Base-by-base conservation (phyloP, 1,140 invertebrate species). In the Sitobion miscanthi region DNA sequence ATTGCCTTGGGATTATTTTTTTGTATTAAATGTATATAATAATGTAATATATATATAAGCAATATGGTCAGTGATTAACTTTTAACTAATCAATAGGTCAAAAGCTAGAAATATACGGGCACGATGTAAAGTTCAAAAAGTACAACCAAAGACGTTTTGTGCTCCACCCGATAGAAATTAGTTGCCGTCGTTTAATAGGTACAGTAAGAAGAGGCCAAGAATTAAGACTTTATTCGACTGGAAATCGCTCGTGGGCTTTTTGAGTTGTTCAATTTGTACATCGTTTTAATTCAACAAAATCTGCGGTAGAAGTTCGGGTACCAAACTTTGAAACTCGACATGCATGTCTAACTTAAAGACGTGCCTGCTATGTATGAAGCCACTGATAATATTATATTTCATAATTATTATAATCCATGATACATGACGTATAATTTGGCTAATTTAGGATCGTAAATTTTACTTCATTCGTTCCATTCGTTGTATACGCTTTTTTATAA, bases 241-340 rank as follows among this genome's bases (percentile, higher is more conserved):
- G 89, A 90, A 90, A 90, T 90, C 25, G 89, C 89, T 62, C 25
- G 62, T 69, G 89, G 89, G 89, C 89, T 62, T 90, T 90, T 45
- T 45, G 57, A 62, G 89, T 90, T 89, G 88, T 89, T 89, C 88
- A 89, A 89, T 89, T 89, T 89, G 88, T 89, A 89, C 88, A 57
- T 89, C 88, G 88, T 89, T 89, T 89, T 89, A 89, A 89, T 89
- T 89, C 88, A 57, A 89, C 88, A 54, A 89, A 89, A 89, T 89
- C 88, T 89, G 88, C 20, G 35, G 88, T 57, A 42, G 88, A 89
- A 89, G 88, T 89, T 89, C 35, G n/a, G n/a, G 38, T 42, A 38
- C 45, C 54, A 90, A 90, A 90, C 89, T 90, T 90, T 45, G 38
- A 69, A 45, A 90, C 54, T 90, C 89, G 89, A 90, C 89, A 35